Conservation (phyloP, 2,888 invertebrate species). For the Pardosa pseudoannulata region DNA sequence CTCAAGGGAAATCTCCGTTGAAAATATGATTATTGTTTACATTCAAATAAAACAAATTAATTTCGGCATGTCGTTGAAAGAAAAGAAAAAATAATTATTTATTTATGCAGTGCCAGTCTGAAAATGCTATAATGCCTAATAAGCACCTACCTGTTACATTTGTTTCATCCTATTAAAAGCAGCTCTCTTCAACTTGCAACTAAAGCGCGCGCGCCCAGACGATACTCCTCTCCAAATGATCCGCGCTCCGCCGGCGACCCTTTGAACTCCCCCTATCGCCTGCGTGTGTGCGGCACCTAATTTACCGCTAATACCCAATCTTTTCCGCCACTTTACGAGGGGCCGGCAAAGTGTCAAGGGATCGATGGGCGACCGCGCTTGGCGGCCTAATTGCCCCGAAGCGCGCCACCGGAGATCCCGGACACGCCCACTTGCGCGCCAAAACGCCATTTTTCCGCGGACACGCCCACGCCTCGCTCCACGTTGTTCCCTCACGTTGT, state of each 20-base stretch:
- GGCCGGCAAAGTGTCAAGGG: slow-evolving; percentile 64
- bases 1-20: too few relatives aligned
- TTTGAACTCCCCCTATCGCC: slow-evolving; percentile 50
- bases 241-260: slow-evolving; percentile 48
- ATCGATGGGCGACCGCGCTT: slow-evolving; percentile 55
- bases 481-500: slow-evolving; percentile 5
- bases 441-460: slow-evolving; percentile 49
- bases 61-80: too few relatives aligned
- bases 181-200: not conserved
- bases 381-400: slow-evolving; percentile 65
- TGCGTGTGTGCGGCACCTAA: slow-evolving; percentile 68
- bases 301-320: slow-evolving; percentile 70
- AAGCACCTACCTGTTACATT: slow-evolving; percentile 12
- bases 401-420: slow-evolving; percentile 46
- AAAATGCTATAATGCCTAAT: not conserved
- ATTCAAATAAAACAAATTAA: too few relatives aligned
- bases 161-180: not conserved
- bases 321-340: slow-evolving; percentile 56
- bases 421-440: slow-evolving; percentile 57
- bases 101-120: too few relatives aligned
- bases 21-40: too few relatives aligned
- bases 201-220: slow-evolving; percentile 20
- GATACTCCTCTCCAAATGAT: slow-evolving; percentile 32
- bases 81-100: too few relatives aligned
- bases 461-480: slow-evolving; percentile 43